Evolutionary conservation across 2,888 invertebrate species (phyloP).

Genomic region (Pheosia gnoma): DNA sequence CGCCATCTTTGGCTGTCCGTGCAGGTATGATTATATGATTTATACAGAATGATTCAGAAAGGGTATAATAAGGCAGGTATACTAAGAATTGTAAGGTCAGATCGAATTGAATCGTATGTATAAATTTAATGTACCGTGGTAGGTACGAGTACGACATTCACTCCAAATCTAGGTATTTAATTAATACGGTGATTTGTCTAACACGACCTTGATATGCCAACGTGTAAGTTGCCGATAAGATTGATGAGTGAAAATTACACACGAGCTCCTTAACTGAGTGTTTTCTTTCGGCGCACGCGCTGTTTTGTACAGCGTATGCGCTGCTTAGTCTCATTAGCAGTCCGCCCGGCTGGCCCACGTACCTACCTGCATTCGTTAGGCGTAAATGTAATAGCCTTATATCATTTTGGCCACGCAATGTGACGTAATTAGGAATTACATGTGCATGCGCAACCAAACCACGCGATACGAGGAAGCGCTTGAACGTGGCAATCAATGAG

Average conservation of each 20-base stretch:
- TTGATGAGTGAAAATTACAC: conserved; percentile 41
- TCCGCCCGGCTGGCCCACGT: conserved; percentile 46
- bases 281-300: conserved; percentile 18
- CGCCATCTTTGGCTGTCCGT: no score
- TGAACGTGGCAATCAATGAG: conserved; percentile 54
- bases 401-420: conserved; percentile 78
- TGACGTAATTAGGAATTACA: conserved; percentile 78
- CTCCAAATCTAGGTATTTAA: no score
- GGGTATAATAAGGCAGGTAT: no score
- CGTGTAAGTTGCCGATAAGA: conserved; percentile 19
- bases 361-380: conserved; percentile 47
- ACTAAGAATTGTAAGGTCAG: no score
- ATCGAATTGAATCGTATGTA: no score
- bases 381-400: conserved; percentile 73
- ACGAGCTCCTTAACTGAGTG: conserved; percentile 32
- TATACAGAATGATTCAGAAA: no score
- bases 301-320: conserved; percentile 48
- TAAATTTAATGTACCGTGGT: no score
- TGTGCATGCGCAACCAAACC: conserved; percentile 50
- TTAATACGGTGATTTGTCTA: not conserved
- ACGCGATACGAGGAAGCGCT: conserved; percentile 59
- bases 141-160: no score
- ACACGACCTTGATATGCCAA: not conserved
- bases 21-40: no score
- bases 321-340: conserved; percentile 51